A percentile compares a stretch with the other conserved stretches of the same genome.
Conservation (phyloP, 2,113 vertebrate species). For the Etia nguti region DNA sequence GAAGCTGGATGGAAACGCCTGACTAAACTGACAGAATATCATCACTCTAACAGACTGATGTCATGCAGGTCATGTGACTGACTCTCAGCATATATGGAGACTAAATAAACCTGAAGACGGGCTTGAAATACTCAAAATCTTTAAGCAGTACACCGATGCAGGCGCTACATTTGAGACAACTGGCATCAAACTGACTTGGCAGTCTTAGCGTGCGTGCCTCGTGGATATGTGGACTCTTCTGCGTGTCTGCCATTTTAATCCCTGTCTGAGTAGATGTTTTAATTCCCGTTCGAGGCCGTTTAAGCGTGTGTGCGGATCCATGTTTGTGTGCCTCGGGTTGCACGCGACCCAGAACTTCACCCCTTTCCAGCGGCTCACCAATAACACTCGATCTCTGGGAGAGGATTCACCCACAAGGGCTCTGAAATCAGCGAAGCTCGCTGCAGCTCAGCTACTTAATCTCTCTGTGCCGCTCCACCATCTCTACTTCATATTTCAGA, state of each 20-base stretch:
- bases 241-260: conserved; percentile 9
- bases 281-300: conserved; percentile 13
- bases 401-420: conserved; percentile 24
- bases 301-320: neutral
- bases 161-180: conserved; percentile 16
- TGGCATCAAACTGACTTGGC: conserved; percentile 32
- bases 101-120: neutral
- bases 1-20: neutral
- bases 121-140: conserved; percentile 5
- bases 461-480: conserved; percentile 5
- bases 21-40: neutral
- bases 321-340: conserved; percentile 15
- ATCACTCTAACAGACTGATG: neutral
- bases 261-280: conserved; percentile 23
- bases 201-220: conserved; percentile 4
- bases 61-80: neutral
- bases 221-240: conserved; percentile 6
- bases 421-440: conserved; percentile 24
- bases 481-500: conserved; percentile 1
- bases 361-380: conserved; percentile 31
- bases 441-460: conserved; percentile 21
- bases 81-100: neutral
- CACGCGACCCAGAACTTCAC: conserved; percentile 31
- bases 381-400: conserved; percentile 28
- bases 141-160: neutral